phyloP scores from a whole-genome alignment of 2,888 invertebrate species.

The Plagodis pulveraria region DNA sequence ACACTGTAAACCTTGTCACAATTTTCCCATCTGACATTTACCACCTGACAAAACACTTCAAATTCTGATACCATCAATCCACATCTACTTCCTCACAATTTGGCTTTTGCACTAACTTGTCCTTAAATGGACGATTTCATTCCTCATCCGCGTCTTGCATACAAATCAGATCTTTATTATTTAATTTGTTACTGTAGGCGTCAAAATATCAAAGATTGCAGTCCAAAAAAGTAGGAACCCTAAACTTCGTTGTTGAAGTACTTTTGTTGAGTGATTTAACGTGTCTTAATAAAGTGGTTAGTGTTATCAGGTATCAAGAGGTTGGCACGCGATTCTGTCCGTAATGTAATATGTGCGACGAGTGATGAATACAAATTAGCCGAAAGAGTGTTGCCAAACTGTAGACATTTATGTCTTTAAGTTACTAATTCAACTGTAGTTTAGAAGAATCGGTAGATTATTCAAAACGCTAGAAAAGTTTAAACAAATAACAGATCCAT shows the following conservation, averaged over 20 bases:
- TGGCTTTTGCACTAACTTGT: slow-evolving; percentile 47
- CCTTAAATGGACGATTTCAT: slow-evolving; percentile 53
- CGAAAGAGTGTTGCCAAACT: slow-evolving; percentile 53
- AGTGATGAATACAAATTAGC: slow-evolving; percentile 74
- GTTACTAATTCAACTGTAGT: no score
- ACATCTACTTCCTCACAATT: slow-evolving; percentile 44
- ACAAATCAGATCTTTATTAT: slow-evolving; percentile 70
- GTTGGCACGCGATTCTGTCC: slow-evolving; percentile 71
- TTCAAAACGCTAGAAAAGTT: no score
- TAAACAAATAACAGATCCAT: no score
- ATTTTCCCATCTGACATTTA: slow-evolving; percentile 29
- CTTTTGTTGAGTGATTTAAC: slow-evolving; percentile 23
- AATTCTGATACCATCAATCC: slow-evolving; percentile 33
- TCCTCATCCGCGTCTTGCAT: slow-evolving; percentile 61
- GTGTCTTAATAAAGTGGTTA: slow-evolving; percentile 51
- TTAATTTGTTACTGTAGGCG: slow-evolving; percentile 75
- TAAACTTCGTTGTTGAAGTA: slow-evolving; percentile 17
- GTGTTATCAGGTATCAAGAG: slow-evolving; percentile 55
- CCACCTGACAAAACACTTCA: slow-evolving; percentile 27
- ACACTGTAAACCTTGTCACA: slow-evolving; percentile 16
- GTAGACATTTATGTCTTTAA: no score
- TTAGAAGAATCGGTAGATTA: no score
- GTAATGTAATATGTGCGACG: slow-evolving; percentile 77
- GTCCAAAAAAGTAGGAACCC: slow-evolving; percentile 47
- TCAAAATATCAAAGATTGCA: slow-evolving; percentile 66